These are phyloP conservation scores for Littorina saxatilis DNA, from an alignment of 1,140 invertebrate genomes.

Conservation along the genomic window DNA sequence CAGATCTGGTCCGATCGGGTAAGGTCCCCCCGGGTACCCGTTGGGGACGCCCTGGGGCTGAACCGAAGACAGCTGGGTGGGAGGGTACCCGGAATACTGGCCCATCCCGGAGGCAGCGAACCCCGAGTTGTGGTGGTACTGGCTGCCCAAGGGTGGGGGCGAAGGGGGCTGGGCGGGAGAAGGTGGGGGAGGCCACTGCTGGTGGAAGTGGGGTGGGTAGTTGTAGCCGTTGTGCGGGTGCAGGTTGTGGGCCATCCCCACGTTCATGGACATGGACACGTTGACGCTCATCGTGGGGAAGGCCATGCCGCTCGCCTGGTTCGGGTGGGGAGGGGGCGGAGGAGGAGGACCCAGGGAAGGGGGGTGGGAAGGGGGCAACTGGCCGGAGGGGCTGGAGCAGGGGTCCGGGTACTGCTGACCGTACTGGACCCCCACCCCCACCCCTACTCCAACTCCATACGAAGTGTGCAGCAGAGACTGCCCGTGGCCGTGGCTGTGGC, in stretches of 20 bases:
- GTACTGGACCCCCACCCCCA: constrained; percentile 12
- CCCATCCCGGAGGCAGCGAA: constrained; percentile 72
- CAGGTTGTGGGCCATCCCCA: constrained; percentile 80
- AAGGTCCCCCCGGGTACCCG: neutral
- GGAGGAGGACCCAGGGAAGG: constrained; percentile 59
- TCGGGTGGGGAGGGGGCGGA: constrained; percentile 44
- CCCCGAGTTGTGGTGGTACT: constrained; percentile 52
- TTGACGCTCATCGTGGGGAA: constrained; percentile 96
- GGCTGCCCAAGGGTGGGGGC: constrained; percentile 51
- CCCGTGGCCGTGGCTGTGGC: constrained; percentile 49
- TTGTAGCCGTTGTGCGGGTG: constrained; percentile 71
- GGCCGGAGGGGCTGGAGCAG: constrained; percentile 23
- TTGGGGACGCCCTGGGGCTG: constrained; percentile 11
- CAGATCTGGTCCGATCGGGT: constrained; percentile 17
- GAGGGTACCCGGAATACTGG: constrained; percentile 80
- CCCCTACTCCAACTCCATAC: constrained; percentile 63
- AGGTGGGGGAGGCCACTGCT: constrained; percentile 60
- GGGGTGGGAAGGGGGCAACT: constrained; percentile 13
- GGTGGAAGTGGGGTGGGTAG: constrained; percentile 44
- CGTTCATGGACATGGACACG: constrained; percentile 98
- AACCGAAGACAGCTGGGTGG: neutral
- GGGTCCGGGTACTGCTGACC: constrained; percentile 60
- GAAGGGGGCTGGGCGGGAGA: constrained; percentile 47
- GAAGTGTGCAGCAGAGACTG: constrained; percentile 53
- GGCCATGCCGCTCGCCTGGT: constrained; percentile 55